Evolutionary conservation across 2,113 vertebrate species (phyloP).

Genomic region (Eolophus roseicapilla): DNA sequence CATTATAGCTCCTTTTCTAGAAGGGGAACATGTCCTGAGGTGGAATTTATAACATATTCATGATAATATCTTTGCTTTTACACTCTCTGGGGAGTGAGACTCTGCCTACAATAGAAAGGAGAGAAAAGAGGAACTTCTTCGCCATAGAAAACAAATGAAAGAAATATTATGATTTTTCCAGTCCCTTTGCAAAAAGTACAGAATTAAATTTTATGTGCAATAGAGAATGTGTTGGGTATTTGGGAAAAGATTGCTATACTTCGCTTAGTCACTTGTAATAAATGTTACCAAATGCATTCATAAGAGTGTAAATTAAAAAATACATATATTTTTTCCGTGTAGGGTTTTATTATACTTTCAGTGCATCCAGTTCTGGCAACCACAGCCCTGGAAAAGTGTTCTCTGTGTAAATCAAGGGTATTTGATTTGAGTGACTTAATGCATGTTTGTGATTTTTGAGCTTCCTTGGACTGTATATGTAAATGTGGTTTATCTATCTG

Average conservation of each 20-base stretch:
- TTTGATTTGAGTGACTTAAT: neutral
- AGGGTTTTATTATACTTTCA: neutral
- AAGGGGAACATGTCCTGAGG: slow-evolving; percentile 27
- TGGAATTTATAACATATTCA: slow-evolving; percentile 34
- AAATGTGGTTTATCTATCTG: neutral
- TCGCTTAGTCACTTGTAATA: neutral
- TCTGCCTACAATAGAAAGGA: neutral
- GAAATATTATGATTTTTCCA: neutral
- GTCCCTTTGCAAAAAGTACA: neutral
- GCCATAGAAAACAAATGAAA: neutral
- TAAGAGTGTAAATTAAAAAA: neutral
- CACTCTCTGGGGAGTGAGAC: neutral
- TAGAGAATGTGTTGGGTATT: neutral
- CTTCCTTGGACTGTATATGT: neutral
- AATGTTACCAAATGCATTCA: neutral
- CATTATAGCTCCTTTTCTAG: slow-evolving; percentile 10
- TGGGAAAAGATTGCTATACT: neutral
- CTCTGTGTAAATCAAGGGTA: neutral
- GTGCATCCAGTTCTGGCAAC: neutral
- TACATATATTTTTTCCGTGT: neutral
- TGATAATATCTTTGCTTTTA: slow-evolving; percentile 14
- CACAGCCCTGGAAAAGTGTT: neutral
- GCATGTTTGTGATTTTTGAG: neutral
- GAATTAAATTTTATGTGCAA: neutral
- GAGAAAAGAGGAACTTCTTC: neutral